A percentile compares a stretch with the other conserved stretches of the same genome.
phyloP scores from a whole-genome alignment of 2,797 vertebrate species.

The Octomys mimax region DNA sequence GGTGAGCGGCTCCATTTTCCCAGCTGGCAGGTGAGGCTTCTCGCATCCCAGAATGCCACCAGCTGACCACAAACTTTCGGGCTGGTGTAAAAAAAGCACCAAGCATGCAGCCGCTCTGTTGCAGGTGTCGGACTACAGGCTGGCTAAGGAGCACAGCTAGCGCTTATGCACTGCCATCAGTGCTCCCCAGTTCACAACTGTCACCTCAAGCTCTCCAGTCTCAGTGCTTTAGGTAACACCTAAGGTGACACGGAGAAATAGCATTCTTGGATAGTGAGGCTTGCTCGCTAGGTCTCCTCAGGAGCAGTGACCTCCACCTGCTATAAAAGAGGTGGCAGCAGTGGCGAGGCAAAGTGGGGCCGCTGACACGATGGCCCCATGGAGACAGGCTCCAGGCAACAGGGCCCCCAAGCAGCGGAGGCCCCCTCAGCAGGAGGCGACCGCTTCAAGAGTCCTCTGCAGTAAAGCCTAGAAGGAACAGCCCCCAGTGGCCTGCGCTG shows the following conservation, averaged over 20 bases:
- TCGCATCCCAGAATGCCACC: neutral
- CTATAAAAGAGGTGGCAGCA: neutral
- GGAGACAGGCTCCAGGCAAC: neutral
- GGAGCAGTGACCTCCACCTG: neutral
- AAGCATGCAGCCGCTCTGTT: neutral
- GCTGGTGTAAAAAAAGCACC: neutral
- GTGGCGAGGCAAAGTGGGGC: neutral
- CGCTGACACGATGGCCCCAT: fast-evolving
- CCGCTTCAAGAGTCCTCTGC: neutral
- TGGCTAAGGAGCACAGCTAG: neutral
- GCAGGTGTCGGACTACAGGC: neutral
- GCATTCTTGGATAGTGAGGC: neutral
- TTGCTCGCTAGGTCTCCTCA: neutral
- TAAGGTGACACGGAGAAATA: neutral
- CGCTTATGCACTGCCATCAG: neutral
- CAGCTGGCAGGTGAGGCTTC: neutral
- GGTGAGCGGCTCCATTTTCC: neutral
- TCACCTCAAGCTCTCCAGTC: neutral
- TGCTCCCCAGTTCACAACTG: neutral
- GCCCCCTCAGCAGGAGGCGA: no score
- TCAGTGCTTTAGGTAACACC: neutral
- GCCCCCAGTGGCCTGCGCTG: neutral
- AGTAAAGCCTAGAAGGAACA: neutral
- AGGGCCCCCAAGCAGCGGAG: neutral
- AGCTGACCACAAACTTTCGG: neutral